Conservation (phyloP, 2,113 vertebrate species). For the Mustela nigripes region DNA sequence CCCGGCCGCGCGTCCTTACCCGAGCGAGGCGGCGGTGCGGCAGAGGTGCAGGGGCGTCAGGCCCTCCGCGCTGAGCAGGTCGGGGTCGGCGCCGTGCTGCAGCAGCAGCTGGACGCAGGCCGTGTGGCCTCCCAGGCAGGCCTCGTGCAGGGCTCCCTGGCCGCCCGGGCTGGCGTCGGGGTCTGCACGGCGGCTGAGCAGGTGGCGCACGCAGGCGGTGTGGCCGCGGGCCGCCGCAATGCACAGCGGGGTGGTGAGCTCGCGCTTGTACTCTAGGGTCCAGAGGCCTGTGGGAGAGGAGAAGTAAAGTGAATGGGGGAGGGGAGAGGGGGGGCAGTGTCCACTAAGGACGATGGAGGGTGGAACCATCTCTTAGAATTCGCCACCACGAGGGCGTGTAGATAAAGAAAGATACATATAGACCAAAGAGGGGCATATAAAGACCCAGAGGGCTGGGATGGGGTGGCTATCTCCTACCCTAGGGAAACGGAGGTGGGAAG, state of each 20-base stretch:
- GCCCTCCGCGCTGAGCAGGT: constrained; percentile 83
- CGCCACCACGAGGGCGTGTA: neutral
- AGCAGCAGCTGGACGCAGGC: constrained; percentile 87
- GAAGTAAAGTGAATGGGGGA: neutral
- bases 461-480: neutral
- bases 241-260: constrained; percentile 89
- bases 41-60: constrained; percentile 89
- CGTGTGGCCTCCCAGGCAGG: constrained; percentile 84
- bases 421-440: neutral
- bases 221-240: constrained; percentile 87
- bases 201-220: constrained; percentile 83
- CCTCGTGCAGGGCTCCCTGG: constrained; percentile 86
- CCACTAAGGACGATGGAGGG: neutral
- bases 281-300: constrained; percentile 86
- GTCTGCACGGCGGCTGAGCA: constrained; percentile 83
- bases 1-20: constrained; percentile 76
- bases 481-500: neutral
- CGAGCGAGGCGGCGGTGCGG: constrained; percentile 65
- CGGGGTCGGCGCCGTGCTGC: constrained; percentile 86
- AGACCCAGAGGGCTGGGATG: neutral
- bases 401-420: neutral
- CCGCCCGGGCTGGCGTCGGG: constrained; percentile 86
- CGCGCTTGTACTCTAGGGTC: constrained; percentile 89
- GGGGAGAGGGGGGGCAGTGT: fast-evolving
- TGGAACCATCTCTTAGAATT: neutral